Evolutionary conservation across 2,888 invertebrate species (phyloP), one percentile per base, ranked within the genome.

Genomic region (Hedychridium roseum): DNA sequence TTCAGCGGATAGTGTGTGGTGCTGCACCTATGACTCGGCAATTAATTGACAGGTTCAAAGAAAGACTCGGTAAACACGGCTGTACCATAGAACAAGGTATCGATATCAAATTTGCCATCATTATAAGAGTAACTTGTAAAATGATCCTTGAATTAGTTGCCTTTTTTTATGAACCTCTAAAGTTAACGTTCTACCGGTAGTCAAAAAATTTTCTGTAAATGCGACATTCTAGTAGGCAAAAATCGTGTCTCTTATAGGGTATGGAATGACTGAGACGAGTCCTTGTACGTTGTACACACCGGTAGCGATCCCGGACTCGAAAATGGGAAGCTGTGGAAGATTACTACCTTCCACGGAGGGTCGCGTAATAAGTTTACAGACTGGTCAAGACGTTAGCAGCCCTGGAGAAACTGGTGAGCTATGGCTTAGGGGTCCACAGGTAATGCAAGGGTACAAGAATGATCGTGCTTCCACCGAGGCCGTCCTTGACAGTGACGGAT

Each of bases 391-490:
- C 61, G 67, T 79, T 47, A 76, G 87, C 11, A 86, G 84, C 0
- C 81, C 86, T 0, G 84, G 88, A 62, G 81, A 87, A 64, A 80
- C 85, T 6, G 92, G 93, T 17, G 92, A 92, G 77, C 76, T 92
- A 6, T 82, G 85, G 59, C 78, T 91, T 11, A 83, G 83, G 60
- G 91, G 92, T 7, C 91, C 91, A 1, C 91, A 91, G 81, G 86
- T 91, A 1, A 92, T 92, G 90, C 85, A 86, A 73, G 91, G 90
- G 4, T 93, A 93, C 74, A 84, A 87, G 73, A 88, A 90, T 64
- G 90, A 91, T 70, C 86, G 86, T 51, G 79, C 84, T 63, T 91
- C 91, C 0, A 92, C 91, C 0, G 82, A 81, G 30, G 88, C 88
- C 62, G 89, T 88, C 0, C 80, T 92, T 4, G 88, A 89, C 70